These are phyloP conservation scores for Virgularia gustaviana DNA, from an alignment of 92 coral and sea anemone species.

Conservation along the genomic window DNA sequence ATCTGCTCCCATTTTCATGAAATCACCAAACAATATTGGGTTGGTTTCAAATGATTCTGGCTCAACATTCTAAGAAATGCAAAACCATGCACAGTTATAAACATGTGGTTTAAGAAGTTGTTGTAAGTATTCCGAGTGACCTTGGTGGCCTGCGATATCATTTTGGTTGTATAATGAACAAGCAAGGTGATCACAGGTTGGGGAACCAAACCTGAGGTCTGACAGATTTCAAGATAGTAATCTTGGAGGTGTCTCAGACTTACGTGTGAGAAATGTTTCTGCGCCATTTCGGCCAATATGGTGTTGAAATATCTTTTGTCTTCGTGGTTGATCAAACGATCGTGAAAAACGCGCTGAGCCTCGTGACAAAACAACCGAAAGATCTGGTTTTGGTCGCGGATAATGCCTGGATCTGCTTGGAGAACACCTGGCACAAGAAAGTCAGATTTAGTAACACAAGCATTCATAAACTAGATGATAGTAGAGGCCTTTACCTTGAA, in stretches of 20 bases:
- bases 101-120: too few species aligned
- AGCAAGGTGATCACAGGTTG: too few species aligned
- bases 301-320: conserved; percentile 87
- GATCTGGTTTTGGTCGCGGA: conserved; percentile 84
- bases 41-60: too few species aligned
- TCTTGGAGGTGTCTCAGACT: too few species aligned
- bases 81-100: too few species aligned
- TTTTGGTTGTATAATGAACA: too few species aligned
- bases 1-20: background rate
- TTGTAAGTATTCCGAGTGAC: too few species aligned
- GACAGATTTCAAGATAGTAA: too few species aligned
- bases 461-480: background rate
- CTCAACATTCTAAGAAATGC: too few species aligned
- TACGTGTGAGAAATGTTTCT: conserved; percentile 95
- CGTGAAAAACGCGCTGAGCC: conserved; percentile 95
- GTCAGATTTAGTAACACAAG: too few species aligned
- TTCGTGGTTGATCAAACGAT: conserved; percentile 89
- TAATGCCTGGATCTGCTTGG: conserved; percentile 93
- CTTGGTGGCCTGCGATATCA: too few species aligned
- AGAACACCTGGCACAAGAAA: conserved; percentile 67
- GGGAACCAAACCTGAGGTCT: too few species aligned
- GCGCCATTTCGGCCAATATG: conserved; percentile 94
- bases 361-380: conserved; percentile 96
- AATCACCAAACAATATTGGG: background rate
- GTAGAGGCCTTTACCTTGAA: conserved; percentile 67